Percentiles rank a stretch among this genome's conserved stretches.
Conservation (phyloP, 1,140 invertebrate genomes). For the Macrosteles quadrilineatus region DNA sequence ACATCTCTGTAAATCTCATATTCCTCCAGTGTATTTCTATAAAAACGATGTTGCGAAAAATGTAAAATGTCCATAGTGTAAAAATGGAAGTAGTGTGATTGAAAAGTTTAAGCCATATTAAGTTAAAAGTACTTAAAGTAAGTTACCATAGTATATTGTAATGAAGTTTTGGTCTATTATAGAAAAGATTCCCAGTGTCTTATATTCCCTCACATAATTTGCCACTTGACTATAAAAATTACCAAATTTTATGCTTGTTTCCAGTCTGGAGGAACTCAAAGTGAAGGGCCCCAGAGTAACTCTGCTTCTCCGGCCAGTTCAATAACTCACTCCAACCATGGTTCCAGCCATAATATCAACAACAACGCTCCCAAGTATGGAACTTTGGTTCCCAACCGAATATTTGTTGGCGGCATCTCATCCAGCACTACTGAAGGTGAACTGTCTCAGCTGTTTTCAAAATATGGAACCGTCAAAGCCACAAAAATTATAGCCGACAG, state of each 20-base stretch:
- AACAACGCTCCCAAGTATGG: slow-evolving; percentile 67
- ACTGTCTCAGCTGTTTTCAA: slow-evolving; percentile 77
- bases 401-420: slow-evolving; percentile 94
- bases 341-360: slow-evolving; percentile 25
- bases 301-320: slow-evolving; percentile 11
- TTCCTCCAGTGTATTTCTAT: too few species aligned
- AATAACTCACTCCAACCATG: background rate
- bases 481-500: slow-evolving; percentile 94
- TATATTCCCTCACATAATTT: too few species aligned
- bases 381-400: slow-evolving; percentile 86
- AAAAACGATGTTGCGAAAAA: too few species aligned
- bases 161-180: too few species aligned
- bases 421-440: slow-evolving; percentile 82
- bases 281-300: slow-evolving; percentile 15
- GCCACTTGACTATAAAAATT: too few species aligned
- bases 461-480: slow-evolving; percentile 88
- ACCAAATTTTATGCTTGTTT: background rate
- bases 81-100: too few species aligned
- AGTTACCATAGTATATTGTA: too few species aligned
- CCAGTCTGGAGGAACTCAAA: slow-evolving; percentile 26
- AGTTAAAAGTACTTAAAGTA: too few species aligned
- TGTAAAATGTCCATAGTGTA: too few species aligned
- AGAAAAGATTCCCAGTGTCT: too few species aligned
- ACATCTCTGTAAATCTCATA: too few species aligned
- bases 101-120: too few species aligned